Conservation (phyloP, 2,113 vertebrate genomes). For the Macaca mulatta region DNA sequence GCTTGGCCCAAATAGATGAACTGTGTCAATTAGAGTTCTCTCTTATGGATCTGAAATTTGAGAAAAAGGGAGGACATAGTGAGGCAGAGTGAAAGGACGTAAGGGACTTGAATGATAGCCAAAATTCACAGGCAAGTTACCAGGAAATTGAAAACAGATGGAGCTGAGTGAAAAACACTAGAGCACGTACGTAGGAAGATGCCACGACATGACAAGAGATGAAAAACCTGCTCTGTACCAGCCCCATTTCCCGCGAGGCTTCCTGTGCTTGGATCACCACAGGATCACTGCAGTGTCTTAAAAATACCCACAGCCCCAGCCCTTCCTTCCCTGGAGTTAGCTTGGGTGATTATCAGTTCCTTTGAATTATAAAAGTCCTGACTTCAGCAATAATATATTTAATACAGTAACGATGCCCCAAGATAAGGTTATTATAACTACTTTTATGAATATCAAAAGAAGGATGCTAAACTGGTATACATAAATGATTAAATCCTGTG, state of each 20-base stretch:
- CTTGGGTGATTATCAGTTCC: not conserved
- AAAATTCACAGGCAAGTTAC: not conserved
- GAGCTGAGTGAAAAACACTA: not conserved
- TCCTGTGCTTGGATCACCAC: not conserved
- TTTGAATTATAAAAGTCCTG: not conserved
- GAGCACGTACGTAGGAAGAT: not conserved
- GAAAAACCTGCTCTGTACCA: not conserved
- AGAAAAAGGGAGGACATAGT: constrained; percentile 17
- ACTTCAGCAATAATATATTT: constrained; percentile 28
- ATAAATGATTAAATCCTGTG: not conserved
- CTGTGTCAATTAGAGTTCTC: not conserved
- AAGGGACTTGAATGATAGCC: not conserved
- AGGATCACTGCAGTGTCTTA: not conserved
- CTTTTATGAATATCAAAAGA: not conserved
- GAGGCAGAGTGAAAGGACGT: not conserved
- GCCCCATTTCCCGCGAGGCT: not conserved
- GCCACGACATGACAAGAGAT: not conserved
- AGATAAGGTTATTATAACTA: not conserved
- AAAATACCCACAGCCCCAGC: not conserved
- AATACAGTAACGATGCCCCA: not conserved
- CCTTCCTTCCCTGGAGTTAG: not conserved
- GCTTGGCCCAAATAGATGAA: not conserved
- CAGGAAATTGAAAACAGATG: constrained; percentile 22
- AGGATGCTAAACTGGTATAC: not conserved
- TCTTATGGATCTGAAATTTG: constrained; percentile 2